These are phyloP conservation scores for Acanthochromis polyacanthus DNA, from an alignment of 2,113 vertebrate genomes.

Conservation along the genomic window DNA sequence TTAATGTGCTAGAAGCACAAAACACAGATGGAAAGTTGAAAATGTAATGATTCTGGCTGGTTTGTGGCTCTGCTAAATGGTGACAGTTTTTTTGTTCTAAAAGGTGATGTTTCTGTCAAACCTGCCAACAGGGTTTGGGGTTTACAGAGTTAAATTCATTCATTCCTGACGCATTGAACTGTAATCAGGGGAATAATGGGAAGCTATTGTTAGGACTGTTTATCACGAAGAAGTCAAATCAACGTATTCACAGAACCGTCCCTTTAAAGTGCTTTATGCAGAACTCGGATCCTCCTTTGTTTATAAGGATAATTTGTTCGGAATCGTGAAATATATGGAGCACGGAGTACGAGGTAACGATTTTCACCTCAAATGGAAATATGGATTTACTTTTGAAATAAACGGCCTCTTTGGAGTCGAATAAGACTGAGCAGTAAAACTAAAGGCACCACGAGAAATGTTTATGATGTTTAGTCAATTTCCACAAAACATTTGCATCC, in stretches of 20 bases:
- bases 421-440: conserved; percentile 34
- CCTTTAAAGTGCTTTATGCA: conserved; percentile 17
- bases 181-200: too few species aligned
- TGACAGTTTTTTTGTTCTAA: too few species aligned
- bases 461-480: conserved; percentile 19
- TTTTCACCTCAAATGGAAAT: conserved; percentile 54
- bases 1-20: too few species aligned
- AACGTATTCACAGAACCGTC: conserved; percentile 3
- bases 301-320: conserved; percentile 41
- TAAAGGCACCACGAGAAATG: conserved; percentile 24
- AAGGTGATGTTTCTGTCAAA: too few species aligned
- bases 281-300: conserved; percentile 13
- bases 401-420: conserved; percentile 26
- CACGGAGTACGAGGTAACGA: conserved; percentile 39
- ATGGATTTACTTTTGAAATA: conserved; percentile 43
- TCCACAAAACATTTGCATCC: conserved; percentile 1
- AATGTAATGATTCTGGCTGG: too few species aligned
- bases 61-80: too few species aligned
- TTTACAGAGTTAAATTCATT: too few species aligned
- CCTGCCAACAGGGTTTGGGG: too few species aligned
- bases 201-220: too few species aligned
- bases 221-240: not conserved
- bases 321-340: conserved; percentile 41
- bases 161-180: too few species aligned
- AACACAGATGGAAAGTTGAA: too few species aligned